Evolutionary conservation across 1,140 invertebrate species (phyloP).

Genomic region (Drosophila bocki): DNA sequence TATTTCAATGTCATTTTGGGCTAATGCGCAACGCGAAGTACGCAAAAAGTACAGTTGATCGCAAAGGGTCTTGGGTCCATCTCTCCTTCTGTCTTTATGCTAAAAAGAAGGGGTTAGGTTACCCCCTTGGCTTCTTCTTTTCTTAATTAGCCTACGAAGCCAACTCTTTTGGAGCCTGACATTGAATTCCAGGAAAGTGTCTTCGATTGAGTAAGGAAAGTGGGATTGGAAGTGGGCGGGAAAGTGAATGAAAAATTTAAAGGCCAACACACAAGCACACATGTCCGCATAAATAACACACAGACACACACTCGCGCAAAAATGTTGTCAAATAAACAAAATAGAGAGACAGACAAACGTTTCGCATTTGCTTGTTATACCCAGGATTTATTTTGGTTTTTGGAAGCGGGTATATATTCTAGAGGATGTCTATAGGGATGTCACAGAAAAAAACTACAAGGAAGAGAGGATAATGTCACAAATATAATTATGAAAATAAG

Average conservation of each 20-base stretch:
- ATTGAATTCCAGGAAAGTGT: slow-evolving; percentile 13
- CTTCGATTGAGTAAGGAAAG: slow-evolving; percentile 14
- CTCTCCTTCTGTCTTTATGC: background rate
- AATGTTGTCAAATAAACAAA: slow-evolving; percentile 82
- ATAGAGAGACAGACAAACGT: slow-evolving; percentile 60
- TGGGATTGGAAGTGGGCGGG: background rate
- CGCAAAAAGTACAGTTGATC: slow-evolving; percentile 65
- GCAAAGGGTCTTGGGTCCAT: slow-evolving; percentile 30
- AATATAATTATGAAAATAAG: background rate
- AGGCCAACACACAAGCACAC: slow-evolving; percentile 25
- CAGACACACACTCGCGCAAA: slow-evolving; percentile 17
- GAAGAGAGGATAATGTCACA: background rate
- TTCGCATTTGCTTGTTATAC: slow-evolving; percentile 50
- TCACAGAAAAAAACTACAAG: background rate
- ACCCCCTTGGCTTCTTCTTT: background rate
- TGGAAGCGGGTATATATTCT: background rate
- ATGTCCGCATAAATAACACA: slow-evolving; percentile 31
- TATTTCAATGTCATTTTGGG: slow-evolving; percentile 79
- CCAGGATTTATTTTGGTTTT: background rate
- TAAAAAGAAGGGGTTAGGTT: slow-evolving; percentile 4
- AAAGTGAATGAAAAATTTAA: slow-evolving; percentile 64
- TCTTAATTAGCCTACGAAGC: slow-evolving; percentile 24
- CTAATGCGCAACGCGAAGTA: slow-evolving; percentile 58
- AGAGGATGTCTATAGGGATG: background rate
- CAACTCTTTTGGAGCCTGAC: slow-evolving; percentile 3